Base-by-base conservation (phyloP, 2,797 vertebrate species). In the Microhierax caerulescens region DNA sequence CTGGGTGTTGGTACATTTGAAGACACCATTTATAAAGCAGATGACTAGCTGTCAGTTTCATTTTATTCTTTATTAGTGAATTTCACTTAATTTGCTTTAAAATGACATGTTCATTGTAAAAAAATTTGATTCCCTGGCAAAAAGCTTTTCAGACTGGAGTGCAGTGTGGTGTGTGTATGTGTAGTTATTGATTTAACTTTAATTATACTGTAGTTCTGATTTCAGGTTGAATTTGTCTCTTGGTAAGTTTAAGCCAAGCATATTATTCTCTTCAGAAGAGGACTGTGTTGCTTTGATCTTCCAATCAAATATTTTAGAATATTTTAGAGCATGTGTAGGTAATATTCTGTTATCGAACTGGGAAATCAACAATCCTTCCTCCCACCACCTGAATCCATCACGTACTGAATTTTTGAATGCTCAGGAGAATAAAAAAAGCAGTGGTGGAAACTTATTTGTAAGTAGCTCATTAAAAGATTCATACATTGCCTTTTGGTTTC, bases 11-110 rank as follows among this genome's bases (percentile, higher is more conserved):
- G 36, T 89, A 6, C 5, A 4, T 82, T 87, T 69, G 22, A 79
- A 69, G 84, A 4, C 28, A 78, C 53, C 11, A 13, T 65, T 89
- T 89, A 37, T 64, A 39, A 82, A 91, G 54, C 28, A 73, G 84
- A 50, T 69, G 70, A 86, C 25, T 90, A 8, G 9, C 45, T 86
- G 65, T 76, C 63, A 23, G 39, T 82, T 87, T 79, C 8, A 11
- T 80, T 75, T 89, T 92, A 32, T 48, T 81, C 74, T 57, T 34
- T 57, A 18, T 76, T 77, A 79, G 60, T 41, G 51, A 28, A 34
- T 94, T 95, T 82, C 34, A 69, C 36, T 67, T 84, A 63, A 76
- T 91, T 95, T 91, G 39, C 70, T 92, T 91, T 82, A 63, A 73
- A 70, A 73, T 85, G 41, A 60, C 25, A 85, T 32, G 4, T 67